Percentiles rank a stretch among this genome's conserved stretches.
phyloP scores from a whole-genome alignment of 2,797 vertebrate genomes.

The Triplophysa yarkandensis region DNA sequence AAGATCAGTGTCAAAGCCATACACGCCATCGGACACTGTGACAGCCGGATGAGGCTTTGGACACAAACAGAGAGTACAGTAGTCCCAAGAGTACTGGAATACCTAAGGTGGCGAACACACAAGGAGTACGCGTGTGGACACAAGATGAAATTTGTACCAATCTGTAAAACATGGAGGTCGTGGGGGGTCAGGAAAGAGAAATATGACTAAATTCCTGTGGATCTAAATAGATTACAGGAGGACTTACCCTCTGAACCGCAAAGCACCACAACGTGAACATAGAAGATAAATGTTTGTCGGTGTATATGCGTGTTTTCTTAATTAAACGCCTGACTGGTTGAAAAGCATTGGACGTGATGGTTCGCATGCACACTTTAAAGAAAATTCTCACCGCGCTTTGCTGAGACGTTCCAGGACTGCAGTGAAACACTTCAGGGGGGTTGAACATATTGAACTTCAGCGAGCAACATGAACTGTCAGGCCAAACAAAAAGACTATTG shows the following conservation, averaged over 20 bases:
- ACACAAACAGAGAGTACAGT: neutral
- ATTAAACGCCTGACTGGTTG: conserved; percentile 26
- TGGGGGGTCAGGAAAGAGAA: conserved; percentile 9
- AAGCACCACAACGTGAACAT: conserved; percentile 45
- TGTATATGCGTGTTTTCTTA: conserved; percentile 24
- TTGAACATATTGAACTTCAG: conserved; percentile 37
- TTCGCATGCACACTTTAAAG: conserved; percentile 26
- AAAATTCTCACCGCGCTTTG: conserved; percentile 3
- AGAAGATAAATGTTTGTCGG: conserved; percentile 30
- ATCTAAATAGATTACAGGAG: conserved; percentile 24
- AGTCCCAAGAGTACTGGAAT: neutral
- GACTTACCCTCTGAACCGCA: conserved; percentile 36
- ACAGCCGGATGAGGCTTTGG: neutral
- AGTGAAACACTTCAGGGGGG: conserved; percentile 24
- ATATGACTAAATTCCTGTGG: conserved; percentile 20
- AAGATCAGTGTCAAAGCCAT: conserved; percentile 8
- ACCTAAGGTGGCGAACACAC: neutral
- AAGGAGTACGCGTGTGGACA: neutral
- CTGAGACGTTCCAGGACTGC: conserved; percentile 18
- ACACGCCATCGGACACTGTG: neutral
- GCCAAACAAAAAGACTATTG: conserved; percentile 54
- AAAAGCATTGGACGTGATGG: conserved; percentile 23
- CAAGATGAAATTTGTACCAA: conserved; percentile 27
- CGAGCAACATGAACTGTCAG: conserved; percentile 36
- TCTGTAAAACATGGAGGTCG: conserved; percentile 14